Percentiles rank a stretch among this genome's conserved stretches.
These are phyloP conservation scores for Latrodectus hesperus DNA, from an alignment of 2,888 invertebrate genomes.

Conservation along the genomic window DNA sequence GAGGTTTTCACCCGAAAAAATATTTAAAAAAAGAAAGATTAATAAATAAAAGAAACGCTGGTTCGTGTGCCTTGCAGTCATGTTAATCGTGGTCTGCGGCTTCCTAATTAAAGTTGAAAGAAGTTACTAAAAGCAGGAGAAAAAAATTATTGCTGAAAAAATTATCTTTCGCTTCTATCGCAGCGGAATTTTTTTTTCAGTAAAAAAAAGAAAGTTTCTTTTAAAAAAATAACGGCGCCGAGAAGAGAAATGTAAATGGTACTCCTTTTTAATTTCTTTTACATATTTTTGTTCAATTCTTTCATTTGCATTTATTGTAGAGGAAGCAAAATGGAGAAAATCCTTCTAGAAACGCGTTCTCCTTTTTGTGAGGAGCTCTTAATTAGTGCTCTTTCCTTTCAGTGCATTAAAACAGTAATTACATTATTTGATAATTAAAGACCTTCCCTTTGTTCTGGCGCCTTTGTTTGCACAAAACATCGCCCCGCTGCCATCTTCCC, in stretches of 20 bases:
- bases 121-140: constrained; percentile 28
- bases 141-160: constrained; percentile 11
- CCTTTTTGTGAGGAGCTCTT: constrained; percentile 39
- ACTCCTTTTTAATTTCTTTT: constrained; percentile 11
- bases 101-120: constrained; percentile 64
- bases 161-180: constrained; percentile 22
- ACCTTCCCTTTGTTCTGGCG: constrained; percentile 26
- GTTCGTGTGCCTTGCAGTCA: constrained; percentile 37
- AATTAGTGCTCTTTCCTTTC: constrained; percentile 58
- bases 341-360: constrained; percentile 4
- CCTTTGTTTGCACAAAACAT: constrained; percentile 43
- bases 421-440: constrained; percentile 63
- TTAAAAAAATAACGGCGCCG: constrained; percentile 50
- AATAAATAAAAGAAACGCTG: constrained; percentile 36
- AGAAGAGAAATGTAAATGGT: constrained; percentile 45
- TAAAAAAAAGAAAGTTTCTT: too few species aligned
- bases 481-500: too few species aligned
- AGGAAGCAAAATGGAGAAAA: constrained; percentile 7
- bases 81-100: constrained; percentile 53
- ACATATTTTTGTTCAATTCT: neutral
- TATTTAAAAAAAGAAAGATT: constrained; percentile 28
- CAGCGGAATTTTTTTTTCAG: constrained; percentile 14
- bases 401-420: constrained; percentile 63
- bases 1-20: constrained; percentile 12
- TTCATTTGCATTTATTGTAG: constrained; percentile 24